phyloP scores from a whole-genome alignment of 1,140 invertebrate genomes.

The Drosophila persimilis region DNA sequence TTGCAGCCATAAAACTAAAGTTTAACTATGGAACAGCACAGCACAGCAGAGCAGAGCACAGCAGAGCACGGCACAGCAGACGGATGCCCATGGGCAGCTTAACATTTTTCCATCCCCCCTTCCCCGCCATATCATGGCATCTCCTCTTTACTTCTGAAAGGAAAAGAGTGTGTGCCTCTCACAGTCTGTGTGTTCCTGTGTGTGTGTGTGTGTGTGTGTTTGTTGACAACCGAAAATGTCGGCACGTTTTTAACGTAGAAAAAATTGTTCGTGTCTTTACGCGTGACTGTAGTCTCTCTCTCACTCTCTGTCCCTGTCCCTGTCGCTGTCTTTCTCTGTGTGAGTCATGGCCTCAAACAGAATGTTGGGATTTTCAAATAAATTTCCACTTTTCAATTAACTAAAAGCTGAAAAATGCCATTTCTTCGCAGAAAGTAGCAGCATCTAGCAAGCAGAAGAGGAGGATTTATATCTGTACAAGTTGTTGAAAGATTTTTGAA shows the following conservation, averaged over 20 bases:
- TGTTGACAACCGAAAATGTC: constrained; percentile 78
- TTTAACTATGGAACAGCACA: constrained; percentile 60
- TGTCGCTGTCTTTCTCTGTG: background rate
- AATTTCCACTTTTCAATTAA: constrained; percentile 79
- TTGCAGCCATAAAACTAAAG: constrained; percentile 79
- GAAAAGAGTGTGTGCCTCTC: constrained; percentile 2
- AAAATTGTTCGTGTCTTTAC: constrained; percentile 25
- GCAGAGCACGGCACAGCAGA: background rate
- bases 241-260: constrained; percentile 75
- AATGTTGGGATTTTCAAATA: constrained; percentile 64
- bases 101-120: constrained; percentile 23
- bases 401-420: constrained; percentile 72
- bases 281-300: constrained; percentile 26
- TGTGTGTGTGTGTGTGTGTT: constrained; percentile 43
- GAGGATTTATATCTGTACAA: constrained; percentile 37
- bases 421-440: constrained; percentile 17
- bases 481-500: constrained; percentile 37
- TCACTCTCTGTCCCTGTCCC: constrained; percentile 1
- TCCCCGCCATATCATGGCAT: constrained; percentile 1
- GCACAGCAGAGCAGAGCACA: background rate
- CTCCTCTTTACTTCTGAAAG: constrained; percentile 1
- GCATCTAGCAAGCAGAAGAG: background rate
- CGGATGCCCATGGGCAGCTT: constrained; percentile 49
- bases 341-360: constrained; percentile 32
- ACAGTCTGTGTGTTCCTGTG: background rate